These are phyloP conservation scores for Sander lucioperca DNA, from an alignment of 2,113 vertebrate species.

Conservation along the genomic window DNA sequence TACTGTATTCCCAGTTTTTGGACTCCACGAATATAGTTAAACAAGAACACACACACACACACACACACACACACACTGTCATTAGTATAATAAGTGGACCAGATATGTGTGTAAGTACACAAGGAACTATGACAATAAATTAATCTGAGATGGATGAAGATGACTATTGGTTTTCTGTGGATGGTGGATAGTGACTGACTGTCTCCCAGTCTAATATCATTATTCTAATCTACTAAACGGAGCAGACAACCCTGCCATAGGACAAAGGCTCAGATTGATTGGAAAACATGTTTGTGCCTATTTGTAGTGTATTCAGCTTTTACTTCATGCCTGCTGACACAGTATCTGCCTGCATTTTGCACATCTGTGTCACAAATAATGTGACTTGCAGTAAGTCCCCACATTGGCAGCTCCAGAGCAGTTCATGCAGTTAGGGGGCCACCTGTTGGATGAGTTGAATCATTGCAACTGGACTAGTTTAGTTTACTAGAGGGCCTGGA, in stretches of 20 bases:
- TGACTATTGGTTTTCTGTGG: neutral
- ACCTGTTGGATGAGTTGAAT: constrained; percentile 45
- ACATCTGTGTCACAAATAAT: neutral
- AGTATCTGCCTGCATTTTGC: neutral
- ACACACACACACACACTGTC: neutral
- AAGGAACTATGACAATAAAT: too few relatives aligned
- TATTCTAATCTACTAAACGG: constrained; percentile 43
- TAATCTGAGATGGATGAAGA: constrained; percentile 6
- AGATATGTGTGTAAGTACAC: neutral
- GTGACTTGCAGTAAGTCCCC: neutral
- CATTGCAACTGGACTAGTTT: constrained; percentile 20
- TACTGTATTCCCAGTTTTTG: too few relatives aligned
- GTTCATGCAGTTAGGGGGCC: constrained; percentile 23
- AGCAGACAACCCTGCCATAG: neutral
- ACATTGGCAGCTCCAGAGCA: fast-evolving
- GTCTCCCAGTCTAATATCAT: constrained; percentile 42
- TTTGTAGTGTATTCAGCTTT: neutral
- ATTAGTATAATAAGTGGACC: constrained; percentile 18
- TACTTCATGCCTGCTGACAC: neutral
- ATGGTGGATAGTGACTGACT: constrained; percentile 16
- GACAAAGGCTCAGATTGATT: neutral
- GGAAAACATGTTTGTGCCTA: neutral
- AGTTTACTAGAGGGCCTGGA: neutral
- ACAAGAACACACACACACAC: neutral
- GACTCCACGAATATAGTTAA: too few relatives aligned